phyloP scores from a whole-genome alignment of 2,888 invertebrate species.

The Geophilus truncorum region DNA sequence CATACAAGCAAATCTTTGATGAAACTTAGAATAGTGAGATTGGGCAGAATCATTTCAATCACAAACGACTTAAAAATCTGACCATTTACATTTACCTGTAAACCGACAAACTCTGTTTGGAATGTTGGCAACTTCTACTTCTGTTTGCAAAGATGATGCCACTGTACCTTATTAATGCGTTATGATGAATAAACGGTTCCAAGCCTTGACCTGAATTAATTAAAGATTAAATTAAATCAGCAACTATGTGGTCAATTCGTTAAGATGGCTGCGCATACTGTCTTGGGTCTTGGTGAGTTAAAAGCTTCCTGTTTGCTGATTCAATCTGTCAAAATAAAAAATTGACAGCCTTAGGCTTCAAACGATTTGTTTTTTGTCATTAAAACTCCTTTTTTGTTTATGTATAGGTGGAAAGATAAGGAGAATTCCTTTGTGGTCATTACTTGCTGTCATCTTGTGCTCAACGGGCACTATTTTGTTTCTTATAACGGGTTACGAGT shows the following conservation, averaged over 20 bases:
- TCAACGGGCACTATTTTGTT: neutral
- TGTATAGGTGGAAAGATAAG: neutral
- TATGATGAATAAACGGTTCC: neutral
- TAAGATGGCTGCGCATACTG: conserved; percentile 14
- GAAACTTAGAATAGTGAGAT: no score
- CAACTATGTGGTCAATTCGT: neutral
- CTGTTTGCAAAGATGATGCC: neutral
- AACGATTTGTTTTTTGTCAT: neutral
- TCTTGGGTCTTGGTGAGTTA: neutral
- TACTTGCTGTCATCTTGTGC: neutral
- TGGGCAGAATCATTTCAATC: no score
- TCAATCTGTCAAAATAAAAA: neutral
- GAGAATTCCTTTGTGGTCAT: neutral
- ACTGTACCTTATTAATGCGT: neutral
- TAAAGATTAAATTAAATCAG: neutral
- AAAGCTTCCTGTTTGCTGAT: neutral
- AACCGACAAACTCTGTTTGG: no score
- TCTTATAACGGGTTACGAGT: neutral
- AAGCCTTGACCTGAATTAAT: conserved; percentile 16
- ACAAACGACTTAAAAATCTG: no score
- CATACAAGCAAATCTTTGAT: no score
- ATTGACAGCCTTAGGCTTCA: neutral
- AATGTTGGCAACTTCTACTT: no score
- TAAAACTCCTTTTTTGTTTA: neutral
- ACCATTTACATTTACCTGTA: no score